Base-by-base conservation (phyloP, 1,140 invertebrate species). In the Drosophila ercepeae region DNA sequence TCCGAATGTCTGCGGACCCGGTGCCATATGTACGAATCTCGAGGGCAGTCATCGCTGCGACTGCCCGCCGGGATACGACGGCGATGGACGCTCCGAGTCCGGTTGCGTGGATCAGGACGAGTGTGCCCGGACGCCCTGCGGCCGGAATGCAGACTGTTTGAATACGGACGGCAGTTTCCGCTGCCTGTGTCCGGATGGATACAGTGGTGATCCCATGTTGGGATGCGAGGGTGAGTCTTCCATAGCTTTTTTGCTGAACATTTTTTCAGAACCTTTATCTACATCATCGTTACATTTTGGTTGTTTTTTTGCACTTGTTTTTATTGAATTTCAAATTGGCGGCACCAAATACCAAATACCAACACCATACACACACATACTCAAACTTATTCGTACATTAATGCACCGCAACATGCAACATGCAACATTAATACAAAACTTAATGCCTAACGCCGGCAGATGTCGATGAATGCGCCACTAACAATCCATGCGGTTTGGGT, bases 391-490 rank as follows among this genome's bases (percentile, higher is more conserved):
- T 70, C 64, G 78, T 52, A 67, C 69, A 72, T 53, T 68, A 67
- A 49, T 67, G 82, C 82, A 88, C 82, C 60, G 82, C 82, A 81
- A 83, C 45, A 57, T 55, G 52, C 46, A 61, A 78, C 64, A 72
- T 69, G 52, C 46, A 58, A 78, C 64, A 72, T 69, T 70, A 79
- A 73, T 64, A 59, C 83, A 65, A 75, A 63, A 86, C 86, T 72
- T 79, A 86, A 88, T 78, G 71, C 65, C 77, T 81, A 81, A 82
- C 74, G 61, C 86, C 78, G 49, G 76, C 76, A 81, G 97, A 99
- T 92, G 94, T 97, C 58, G 96, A 99, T 92, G 97, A 98, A 92
- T 98, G 97, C 89, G 93, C 94, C 16, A 95, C 96, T 92, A 93
- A 94, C 3, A 94, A 93, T 78, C 94, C 94, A 64, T 96, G 96